A percentile compares a stretch with the other conserved stretches of the same genome.
Evolutionary conservation across 2,113 vertebrate species (phyloP).

Genomic region (Ahaetulla prasina): DNA sequence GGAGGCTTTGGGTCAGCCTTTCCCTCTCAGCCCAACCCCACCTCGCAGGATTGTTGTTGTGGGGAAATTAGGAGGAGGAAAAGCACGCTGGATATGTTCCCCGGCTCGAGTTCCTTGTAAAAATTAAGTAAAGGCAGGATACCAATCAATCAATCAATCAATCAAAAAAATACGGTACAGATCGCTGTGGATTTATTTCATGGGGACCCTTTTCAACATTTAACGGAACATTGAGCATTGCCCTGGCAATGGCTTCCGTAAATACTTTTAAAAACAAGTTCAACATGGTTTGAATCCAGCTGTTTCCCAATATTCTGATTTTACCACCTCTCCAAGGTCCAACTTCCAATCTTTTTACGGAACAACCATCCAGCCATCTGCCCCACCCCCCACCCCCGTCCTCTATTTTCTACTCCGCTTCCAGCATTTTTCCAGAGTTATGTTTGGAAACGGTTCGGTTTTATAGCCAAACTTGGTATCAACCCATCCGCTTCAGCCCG

Average conservation of each 20-base stretch:
- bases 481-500: slow-evolving; percentile 55
- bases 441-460: slow-evolving; percentile 9
- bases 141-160: too few species aligned
- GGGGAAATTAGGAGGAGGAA: background rate
- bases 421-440: too few species aligned
- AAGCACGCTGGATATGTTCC: background rate
- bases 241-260: background rate
- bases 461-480: background rate
- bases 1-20: too few species aligned
- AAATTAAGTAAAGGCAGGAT: background rate
- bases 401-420: background rate
- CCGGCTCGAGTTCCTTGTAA: background rate
- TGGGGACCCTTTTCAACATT: background rate
- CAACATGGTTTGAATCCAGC: background rate
- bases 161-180: background rate
- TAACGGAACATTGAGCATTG: background rate
- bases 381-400: background rate
- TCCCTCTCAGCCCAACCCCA: background rate
- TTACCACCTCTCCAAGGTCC: background rate
- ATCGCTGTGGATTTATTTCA: background rate
- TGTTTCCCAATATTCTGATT: too few species aligned
- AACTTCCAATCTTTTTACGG: background rate
- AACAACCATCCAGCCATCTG: background rate
- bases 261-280: background rate
- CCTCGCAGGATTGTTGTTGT: background rate